Base-by-base conservation (phyloP, 2,888 invertebrate species). In the Cetonia aurata region DNA sequence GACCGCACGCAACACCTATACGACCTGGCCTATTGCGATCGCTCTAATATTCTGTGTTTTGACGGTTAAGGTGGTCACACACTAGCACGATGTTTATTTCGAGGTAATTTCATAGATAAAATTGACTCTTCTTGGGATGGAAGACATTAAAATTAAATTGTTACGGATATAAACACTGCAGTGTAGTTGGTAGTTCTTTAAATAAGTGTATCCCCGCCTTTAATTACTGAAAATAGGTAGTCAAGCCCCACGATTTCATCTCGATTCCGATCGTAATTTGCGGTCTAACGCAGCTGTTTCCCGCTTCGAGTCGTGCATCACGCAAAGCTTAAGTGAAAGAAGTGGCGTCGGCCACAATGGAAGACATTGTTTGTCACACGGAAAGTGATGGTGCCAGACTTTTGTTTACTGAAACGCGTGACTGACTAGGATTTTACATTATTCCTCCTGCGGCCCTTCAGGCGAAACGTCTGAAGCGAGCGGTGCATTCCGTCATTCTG, bases 321-420 rank as follows among this genome's bases (percentile, higher is more conserved):
- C 42, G 25, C n/a, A 25, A 25, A 25, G 25, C 25, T 25, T 25
- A 25, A 25, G 25, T 25, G 17, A 15, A 19, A 13, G 41, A 57
- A 37, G 48, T 48, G 6, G 13, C 13, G 4, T 2, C 15, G 31
- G 57, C 25, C 25, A 4, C 37, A 57, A 41, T 41, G 17, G 41
- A 57, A 17, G 57, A 37, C 37, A 6, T 42, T 57, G 57, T 57
- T 57, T 57, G 57, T 57, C 57, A 57, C 41, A 37, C 41, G 17
- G n/a, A 37, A 42, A 57, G 42, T 57, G 31, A 37, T 41, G 41
- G 50, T 37, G 37, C 8, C 9, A 37, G 44, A 31, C 68, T 77
- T 80, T 81, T 81, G 80, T 81, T 81, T 81, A 79, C 74, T 75
- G 78, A 80, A 81, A 82, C 80, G 81, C 82, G 81, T 82, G 82